Conservation (phyloP, 2,113 vertebrate genomes). For the Elephas maximus region DNA sequence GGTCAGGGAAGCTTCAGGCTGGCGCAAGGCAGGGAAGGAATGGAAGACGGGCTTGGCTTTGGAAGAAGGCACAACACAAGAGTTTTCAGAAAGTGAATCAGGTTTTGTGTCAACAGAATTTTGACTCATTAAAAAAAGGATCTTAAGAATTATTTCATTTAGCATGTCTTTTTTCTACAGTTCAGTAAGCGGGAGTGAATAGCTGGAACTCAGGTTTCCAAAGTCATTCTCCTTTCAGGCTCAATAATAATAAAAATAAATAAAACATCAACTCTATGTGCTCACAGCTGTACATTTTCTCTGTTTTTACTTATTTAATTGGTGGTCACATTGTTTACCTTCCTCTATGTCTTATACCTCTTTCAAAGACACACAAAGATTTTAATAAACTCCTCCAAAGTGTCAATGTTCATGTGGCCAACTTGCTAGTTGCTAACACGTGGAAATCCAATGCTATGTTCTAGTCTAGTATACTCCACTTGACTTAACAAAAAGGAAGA, state of each 20-base stretch:
- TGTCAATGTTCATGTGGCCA: not conserved
- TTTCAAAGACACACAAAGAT: not conserved
- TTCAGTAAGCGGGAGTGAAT: not conserved
- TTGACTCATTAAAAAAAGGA: not conserved
- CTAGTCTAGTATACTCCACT: not conserved
- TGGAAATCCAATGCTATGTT: not conserved
- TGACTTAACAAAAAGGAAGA: not conserved
- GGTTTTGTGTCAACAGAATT: not conserved
- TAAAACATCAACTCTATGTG: not conserved
- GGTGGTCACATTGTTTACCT: not conserved
- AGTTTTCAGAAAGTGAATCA: not conserved
- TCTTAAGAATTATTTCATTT: not conserved
- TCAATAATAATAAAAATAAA: not conserved
- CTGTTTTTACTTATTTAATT: not conserved
- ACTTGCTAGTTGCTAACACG: not conserved
- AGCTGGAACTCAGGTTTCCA: not conserved
- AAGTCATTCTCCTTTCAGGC: conserved; percentile 12
- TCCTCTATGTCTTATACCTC: not conserved
- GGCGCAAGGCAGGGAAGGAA: not conserved
- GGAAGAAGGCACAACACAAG: not conserved
- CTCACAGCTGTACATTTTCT: not conserved
- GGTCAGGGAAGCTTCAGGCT: not conserved
- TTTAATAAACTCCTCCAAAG: conserved; percentile 27
- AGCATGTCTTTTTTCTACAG: not conserved
- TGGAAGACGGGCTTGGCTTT: accelerated